These are phyloP conservation scores for crab-eating macaque (Macaca fascicularis) DNA, from an alignment of 2,113 vertebrate species.

Conservation along the genomic window T2T-MFA8v1.1 NC_088388.1:47945001-47945500, in stretches of 20 bases:
- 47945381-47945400: not conserved
- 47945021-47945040: not conserved
- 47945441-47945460: not conserved
- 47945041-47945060: not conserved
- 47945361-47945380: not conserved
- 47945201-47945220: not conserved
- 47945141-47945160: not conserved
- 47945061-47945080: not conserved
- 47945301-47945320: not conserved
- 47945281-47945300: too few species aligned
- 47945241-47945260: not conserved
- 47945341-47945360: not conserved
- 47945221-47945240: not conserved
- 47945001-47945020: not conserved
- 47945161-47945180: not conserved
- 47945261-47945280: not conserved
- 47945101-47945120: not conserved
- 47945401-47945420: not conserved
- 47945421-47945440: not conserved
- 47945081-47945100: not conserved
- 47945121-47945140: not conserved
- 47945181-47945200: not conserved
- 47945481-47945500: not conserved
- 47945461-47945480: slow-evolving; percentile 7
- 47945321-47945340: not conserved